Evolutionary conservation across 2,113 vertebrate genomes (phyloP).

Genomic region (Struthio camelus): DNA sequence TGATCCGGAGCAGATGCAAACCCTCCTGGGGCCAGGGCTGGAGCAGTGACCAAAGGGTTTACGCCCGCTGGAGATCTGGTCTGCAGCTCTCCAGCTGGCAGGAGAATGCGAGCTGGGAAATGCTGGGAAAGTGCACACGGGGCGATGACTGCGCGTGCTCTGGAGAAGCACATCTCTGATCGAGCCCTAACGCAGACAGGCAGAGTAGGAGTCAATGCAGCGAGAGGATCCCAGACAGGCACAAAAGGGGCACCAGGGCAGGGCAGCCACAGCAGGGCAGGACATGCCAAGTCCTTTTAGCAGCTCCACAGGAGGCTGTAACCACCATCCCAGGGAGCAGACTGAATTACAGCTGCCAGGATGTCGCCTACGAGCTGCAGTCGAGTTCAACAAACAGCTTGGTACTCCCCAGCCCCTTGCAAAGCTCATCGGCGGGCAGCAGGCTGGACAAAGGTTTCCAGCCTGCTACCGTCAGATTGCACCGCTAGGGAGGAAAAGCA

Average conservation of each 20-base stretch:
- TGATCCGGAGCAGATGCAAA: background rate
- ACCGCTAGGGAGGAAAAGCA: background rate
- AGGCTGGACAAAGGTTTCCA: background rate
- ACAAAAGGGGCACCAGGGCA: background rate
- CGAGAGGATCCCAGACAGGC: background rate
- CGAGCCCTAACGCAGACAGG: background rate
- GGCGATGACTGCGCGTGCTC: background rate
- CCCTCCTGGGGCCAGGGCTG: accelerated
- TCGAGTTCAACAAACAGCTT: background rate
- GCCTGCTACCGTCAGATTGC: background rate
- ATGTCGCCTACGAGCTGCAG: background rate
- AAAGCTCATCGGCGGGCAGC: background rate
- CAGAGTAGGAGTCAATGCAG: background rate
- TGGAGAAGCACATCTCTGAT: background rate
- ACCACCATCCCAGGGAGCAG: background rate
- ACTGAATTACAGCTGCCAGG: background rate
- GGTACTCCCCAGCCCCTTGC: background rate
- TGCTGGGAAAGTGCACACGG: background rate
- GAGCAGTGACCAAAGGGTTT: background rate
- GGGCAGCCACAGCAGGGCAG: background rate
- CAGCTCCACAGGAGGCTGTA: background rate
- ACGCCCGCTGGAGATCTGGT: background rate
- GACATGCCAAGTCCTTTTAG: background rate
- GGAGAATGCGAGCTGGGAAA: background rate
- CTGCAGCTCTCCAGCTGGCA: background rate